Conservation (phyloP, 2,113 vertebrate genomes). For the Procavia capensis region DNA sequence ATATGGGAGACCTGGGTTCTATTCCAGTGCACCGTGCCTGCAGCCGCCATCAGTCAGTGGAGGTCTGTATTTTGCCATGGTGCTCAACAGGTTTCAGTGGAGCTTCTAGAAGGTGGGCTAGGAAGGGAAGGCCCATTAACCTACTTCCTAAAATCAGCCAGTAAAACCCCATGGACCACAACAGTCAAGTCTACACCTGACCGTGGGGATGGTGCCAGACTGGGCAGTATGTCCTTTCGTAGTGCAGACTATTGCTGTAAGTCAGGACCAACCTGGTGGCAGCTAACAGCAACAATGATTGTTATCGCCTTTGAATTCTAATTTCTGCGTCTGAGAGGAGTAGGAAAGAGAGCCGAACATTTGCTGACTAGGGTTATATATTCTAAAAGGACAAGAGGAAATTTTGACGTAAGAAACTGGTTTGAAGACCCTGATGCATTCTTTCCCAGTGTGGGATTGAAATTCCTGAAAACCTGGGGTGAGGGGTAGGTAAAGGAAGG, state of each 20-base stretch:
- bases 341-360: neutral
- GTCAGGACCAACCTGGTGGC: no score
- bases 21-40: neutral
- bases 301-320: neutral
- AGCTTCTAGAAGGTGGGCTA: neutral
- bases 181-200: neutral
- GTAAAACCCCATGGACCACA: no score
- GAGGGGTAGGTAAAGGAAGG: no score
- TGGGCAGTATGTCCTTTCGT: no score
- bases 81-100: neutral
- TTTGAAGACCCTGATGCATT: neutral
- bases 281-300: neutral
- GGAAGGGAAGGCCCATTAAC: neutral
- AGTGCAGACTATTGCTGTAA: no score
- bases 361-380: neutral
- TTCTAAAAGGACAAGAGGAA: neutral
- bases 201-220: neutral
- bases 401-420: neutral
- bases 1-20: neutral
- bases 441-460: neutral
- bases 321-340: neutral
- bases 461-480: neutral
- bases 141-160: neutral
- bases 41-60: no score
- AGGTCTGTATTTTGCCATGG: no score